Evolutionary conservation across 2,888 invertebrate species (phyloP).

Genomic region (Miltochrista miniata): DNA sequence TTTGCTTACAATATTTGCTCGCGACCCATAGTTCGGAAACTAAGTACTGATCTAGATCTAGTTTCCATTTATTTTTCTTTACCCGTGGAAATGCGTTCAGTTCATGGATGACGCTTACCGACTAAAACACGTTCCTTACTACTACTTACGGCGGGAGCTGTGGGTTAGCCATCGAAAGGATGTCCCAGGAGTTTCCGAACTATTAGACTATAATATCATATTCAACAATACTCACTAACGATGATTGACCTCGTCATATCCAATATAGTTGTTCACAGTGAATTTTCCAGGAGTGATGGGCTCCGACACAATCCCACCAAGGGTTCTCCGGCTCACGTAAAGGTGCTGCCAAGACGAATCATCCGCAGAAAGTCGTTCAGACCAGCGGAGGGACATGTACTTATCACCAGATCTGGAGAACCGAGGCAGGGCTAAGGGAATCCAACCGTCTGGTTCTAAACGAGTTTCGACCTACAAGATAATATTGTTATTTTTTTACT

Average conservation of each 20-base stretch:
- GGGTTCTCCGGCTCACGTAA: conserved; percentile 58
- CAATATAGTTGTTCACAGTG: conserved; percentile 84
- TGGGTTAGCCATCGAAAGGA: too few species aligned
- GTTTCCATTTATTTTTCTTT: too few species aligned
- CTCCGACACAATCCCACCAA: conserved; percentile 54
- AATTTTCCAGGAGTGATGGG: conserved; percentile 82
- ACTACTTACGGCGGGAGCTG: too few species aligned
- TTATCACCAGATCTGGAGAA: conserved; percentile 74
- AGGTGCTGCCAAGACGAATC: conserved; percentile 80
- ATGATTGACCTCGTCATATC: conserved; percentile 70
- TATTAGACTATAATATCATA: too few species aligned
- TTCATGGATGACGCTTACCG: too few species aligned
- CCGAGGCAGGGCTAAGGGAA: conserved; percentile 84
- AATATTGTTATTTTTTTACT: neutral
- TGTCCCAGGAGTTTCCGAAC: too few species aligned
- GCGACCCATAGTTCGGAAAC: too few species aligned
- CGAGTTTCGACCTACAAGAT: conserved; percentile 71
- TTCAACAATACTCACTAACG: conserved; percentile 57
- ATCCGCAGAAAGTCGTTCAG: conserved; percentile 54
- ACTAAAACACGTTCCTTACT: too few species aligned
- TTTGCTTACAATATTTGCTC: too few species aligned
- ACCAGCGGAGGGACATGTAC: conserved; percentile 73
- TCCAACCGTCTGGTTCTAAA: conserved; percentile 87
- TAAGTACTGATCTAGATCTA: too few species aligned
- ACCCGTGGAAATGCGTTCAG: too few species aligned